Evolutionary conservation across 2,888 invertebrate genomes (phyloP), one percentile per base, ranked within the genome.

Genomic region (Theretra japonica): DNA sequence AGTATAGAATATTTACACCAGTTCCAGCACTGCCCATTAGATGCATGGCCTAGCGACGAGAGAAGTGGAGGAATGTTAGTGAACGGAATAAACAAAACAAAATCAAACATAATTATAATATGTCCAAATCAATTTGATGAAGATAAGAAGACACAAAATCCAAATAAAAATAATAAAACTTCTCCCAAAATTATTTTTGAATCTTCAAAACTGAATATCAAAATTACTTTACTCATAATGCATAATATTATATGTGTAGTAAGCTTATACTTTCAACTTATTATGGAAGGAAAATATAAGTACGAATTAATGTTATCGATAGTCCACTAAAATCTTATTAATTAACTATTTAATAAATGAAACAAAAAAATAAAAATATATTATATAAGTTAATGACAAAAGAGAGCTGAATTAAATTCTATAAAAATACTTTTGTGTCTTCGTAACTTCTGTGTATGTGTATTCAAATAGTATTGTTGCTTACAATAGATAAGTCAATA

Each of bases 21-120:
- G 96, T 96, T 96, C 97, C 97, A 95, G 96, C 96, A 96, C 97
- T 96, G 95, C 97, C 97, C 97, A 97, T 97, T 90, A 97, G 97
- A 96, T 97, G 97, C 97, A 97, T 97, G 95, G 97, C 97, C 97
- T 98, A 96, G 95, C 93, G 87, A 86, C 83, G 85, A 87, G 84
- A 90, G 87, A 91, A 92, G 92, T 92, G 91, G 89, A 84, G 87
- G 83, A 79, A 84, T 87, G 90, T 93, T 92, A 93, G 91, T 92
- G 90, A 89, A 76, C 74, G 65, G 71, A 41, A 41, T 58, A 65
- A 71, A 69, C 25, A 62, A 70, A 57, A 23, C 17, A 70, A 50
- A 62, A 15, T 53, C 53, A 70, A 21, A 62, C 7, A 62, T n/a
- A 70, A 70, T 50, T 17, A 53, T 30, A 50, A 25, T n/a, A 60